These are phyloP conservation scores for Linepithema humile DNA, from an alignment of 1,140 invertebrate genomes.

Conservation along the genomic window DNA sequence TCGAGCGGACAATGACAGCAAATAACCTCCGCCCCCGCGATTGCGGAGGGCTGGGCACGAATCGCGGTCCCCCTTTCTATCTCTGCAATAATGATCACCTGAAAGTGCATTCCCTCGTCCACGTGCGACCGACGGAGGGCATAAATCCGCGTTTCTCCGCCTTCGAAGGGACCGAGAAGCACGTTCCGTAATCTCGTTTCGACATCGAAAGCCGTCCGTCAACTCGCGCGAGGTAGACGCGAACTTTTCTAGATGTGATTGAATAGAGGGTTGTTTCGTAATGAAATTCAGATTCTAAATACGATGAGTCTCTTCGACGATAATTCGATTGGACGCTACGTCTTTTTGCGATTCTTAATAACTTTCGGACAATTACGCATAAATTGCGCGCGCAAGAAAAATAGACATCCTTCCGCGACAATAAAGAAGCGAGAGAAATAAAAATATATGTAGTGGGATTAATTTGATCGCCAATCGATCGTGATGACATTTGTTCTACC, in stretches of 20 bases:
- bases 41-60: conserved; percentile 14
- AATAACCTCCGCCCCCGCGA: conserved; percentile 38
- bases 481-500: conserved; percentile 41
- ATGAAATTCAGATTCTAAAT: neutral
- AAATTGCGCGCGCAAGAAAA: no score
- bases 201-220: conserved; percentile 65
- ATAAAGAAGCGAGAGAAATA: conserved; percentile 10
- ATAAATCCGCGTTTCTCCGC: conserved; percentile 62
- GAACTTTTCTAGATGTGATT: conserved; percentile 54
- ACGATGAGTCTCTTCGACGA: neutral
- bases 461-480: conserved; percentile 63
- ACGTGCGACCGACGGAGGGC: conserved; percentile 18
- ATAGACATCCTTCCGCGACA: neutral
- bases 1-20: conserved; percentile 49
- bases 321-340: neutral
- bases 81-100: conserved; percentile 57
- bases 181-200: conserved; percentile 68
- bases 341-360: neutral
- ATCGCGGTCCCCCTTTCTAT: neutral
- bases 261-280: neutral
- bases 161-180: conserved; percentile 36
- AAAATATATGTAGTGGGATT: conserved; percentile 70
- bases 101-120: conserved; percentile 43
- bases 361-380: neutral
- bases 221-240: conserved; percentile 47